These are phyloP conservation scores for Mormoops blainvillei DNA, from an alignment of 2,113 vertebrate species.

Conservation along the genomic window DNA sequence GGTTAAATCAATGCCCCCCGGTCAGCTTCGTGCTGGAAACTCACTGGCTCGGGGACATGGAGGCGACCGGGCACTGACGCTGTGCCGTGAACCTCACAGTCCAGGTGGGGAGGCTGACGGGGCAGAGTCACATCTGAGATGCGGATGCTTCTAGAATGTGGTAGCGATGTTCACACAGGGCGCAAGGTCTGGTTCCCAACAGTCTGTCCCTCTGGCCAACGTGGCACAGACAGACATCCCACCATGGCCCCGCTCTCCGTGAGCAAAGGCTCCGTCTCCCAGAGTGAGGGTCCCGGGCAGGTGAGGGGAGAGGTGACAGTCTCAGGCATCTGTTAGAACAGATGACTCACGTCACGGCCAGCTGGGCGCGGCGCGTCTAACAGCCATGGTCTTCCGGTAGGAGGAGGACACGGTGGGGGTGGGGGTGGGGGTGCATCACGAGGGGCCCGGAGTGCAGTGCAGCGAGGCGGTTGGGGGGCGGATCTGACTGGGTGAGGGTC, in stretches of 20 bases:
- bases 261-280: background rate
- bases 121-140: accelerated
- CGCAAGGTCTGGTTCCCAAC: background rate
- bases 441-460: background rate
- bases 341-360: accelerated
- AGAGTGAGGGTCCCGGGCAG: background rate
- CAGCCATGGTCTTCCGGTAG: accelerated
- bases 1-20: background rate
- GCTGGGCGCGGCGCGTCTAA: background rate
- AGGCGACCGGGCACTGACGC: background rate
- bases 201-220: background rate
- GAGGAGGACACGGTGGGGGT: background rate
- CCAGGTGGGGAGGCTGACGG: accelerated
- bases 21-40: background rate
- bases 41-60: background rate
- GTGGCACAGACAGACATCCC: accelerated
- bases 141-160: background rate
- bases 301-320: accelerated
- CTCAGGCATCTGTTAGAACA: background rate
- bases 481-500: accelerated
- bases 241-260: accelerated
- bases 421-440: background rate
- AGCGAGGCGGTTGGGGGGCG: background rate
- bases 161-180: accelerated
- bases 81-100: accelerated